Conservation (phyloP, 2,797 vertebrate genomes). For the Rhadinocentrus ornatus region DNA sequence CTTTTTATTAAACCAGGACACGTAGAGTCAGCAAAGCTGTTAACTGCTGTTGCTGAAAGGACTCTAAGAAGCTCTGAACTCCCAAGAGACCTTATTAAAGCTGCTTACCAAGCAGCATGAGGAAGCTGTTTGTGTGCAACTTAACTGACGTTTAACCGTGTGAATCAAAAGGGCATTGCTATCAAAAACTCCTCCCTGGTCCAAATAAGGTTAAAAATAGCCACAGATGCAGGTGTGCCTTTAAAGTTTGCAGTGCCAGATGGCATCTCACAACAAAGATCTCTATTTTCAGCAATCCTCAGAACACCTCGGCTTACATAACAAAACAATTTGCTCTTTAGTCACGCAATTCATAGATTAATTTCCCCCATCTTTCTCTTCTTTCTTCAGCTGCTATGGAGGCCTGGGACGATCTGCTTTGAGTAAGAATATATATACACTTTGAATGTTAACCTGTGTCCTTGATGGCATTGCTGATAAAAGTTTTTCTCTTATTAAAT, state of each 20-base stretch:
- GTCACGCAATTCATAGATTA: conserved; percentile 20
- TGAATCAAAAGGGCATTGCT: neutral
- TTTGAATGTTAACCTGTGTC: neutral
- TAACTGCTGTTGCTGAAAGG: conserved; percentile 4
- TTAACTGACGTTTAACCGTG: neutral
- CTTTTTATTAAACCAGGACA: neutral
- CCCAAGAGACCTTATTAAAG: conserved; percentile 11
- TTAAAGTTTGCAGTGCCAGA: conserved; percentile 13
- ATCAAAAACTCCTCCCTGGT: neutral
- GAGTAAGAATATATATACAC: conserved; percentile 75
- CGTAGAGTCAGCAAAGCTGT: conserved; percentile 7
- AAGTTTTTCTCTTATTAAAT: neutral
- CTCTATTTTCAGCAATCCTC: conserved; percentile 5
- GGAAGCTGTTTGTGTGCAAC: neutral
- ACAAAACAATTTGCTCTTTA: conserved; percentile 2
- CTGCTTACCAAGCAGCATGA: conserved; percentile 15
- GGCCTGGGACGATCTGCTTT: conserved; percentile 90
- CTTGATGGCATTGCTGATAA: neutral
- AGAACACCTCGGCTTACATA: neutral
- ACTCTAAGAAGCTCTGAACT: conserved; percentile 12
- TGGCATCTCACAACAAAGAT: conserved; percentile 8
- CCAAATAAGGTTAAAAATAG: neutral
- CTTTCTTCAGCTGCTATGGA: conserved; percentile 87
- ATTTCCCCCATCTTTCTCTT: neutral
- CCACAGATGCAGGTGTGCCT: neutral